Conservation (phyloP, 2,113 vertebrate genomes). For the Agelaius phoeniceus region DNA sequence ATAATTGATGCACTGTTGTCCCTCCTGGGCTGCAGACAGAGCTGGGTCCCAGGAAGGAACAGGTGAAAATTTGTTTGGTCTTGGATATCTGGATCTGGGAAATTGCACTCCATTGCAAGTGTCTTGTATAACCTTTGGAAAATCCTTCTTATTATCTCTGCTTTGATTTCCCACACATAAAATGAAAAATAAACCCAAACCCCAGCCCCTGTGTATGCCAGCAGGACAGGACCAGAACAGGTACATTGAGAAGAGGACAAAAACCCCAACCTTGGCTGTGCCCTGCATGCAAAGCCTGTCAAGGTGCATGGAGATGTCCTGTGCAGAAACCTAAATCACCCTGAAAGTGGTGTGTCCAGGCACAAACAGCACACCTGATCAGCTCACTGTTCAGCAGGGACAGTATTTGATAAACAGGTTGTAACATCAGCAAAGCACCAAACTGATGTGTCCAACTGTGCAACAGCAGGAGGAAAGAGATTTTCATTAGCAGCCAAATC, state of each 20-base stretch:
- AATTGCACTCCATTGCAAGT: background rate
- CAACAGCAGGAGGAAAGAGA: background rate
- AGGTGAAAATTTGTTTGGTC: background rate
- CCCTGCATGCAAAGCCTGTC: background rate
- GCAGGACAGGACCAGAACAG: background rate
- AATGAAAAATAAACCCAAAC: background rate
- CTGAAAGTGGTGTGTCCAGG: background rate
- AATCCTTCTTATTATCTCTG: background rate
- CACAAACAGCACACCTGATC: background rate
- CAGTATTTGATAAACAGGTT: background rate
- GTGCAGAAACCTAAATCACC: background rate
- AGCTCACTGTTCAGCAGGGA: background rate
- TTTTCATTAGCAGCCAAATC: background rate
- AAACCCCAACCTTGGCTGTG: background rate
- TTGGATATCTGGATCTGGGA: background rate
- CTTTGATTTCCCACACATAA: fast-evolving
- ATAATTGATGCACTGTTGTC: background rate
- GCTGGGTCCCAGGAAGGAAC: background rate
- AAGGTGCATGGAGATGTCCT: background rate
- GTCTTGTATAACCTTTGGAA: background rate
- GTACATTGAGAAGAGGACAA: background rate
- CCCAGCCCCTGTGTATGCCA: background rate
- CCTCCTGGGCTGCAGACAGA: background rate
- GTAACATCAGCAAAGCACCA: background rate
- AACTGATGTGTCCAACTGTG: background rate